These are phyloP conservation scores for Druon quercuslanigerum DNA, from an alignment of 1,140 invertebrate species.

Conservation along the genomic window DNA sequence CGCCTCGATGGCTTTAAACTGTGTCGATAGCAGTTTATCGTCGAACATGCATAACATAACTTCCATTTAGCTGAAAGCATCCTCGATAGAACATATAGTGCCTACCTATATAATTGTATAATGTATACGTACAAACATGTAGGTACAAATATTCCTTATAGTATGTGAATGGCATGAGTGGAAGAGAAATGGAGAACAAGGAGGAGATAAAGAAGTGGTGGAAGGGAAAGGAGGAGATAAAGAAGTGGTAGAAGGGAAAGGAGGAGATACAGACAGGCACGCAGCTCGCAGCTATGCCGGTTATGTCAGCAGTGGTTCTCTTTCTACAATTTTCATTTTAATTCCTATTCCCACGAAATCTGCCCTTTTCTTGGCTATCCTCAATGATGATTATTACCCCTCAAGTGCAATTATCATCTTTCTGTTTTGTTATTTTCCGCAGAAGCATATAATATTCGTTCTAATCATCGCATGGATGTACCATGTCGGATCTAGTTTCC, in stretches of 20 bases:
- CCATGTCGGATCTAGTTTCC: background rate
- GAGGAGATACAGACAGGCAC: conserved; percentile 41
- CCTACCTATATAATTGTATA: no score
- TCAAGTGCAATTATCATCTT: conserved; percentile 27
- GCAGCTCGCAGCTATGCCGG: conserved; percentile 60
- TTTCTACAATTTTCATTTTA: conserved; percentile 41
- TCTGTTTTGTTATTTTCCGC: background rate
- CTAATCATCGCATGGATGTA: background rate
- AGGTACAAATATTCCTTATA: conserved; percentile 44
- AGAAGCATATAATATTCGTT: background rate
- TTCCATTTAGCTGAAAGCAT: conserved; percentile 2
- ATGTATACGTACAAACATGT: background rate
- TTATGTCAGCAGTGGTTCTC: conserved; percentile 62
- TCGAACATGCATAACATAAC: background rate
- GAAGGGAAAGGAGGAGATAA: conserved; percentile 37
- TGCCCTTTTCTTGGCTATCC: background rate
- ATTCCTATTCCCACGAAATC: conserved; percentile 15
- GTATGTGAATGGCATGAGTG: conserved; percentile 51
- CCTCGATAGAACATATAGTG: background rate
- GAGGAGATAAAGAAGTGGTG: conserved; percentile 43
- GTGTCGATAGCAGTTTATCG: background rate
- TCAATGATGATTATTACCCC: conserved; percentile 12
- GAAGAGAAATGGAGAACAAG: conserved; percentile 36
- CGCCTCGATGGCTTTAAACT: background rate
- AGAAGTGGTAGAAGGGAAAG: conserved; percentile 31